Evolutionary conservation across 2,888 invertebrate species (phyloP), one percentile per base, ranked within the genome.

Genomic region (Tolmerus cingulatus): DNA sequence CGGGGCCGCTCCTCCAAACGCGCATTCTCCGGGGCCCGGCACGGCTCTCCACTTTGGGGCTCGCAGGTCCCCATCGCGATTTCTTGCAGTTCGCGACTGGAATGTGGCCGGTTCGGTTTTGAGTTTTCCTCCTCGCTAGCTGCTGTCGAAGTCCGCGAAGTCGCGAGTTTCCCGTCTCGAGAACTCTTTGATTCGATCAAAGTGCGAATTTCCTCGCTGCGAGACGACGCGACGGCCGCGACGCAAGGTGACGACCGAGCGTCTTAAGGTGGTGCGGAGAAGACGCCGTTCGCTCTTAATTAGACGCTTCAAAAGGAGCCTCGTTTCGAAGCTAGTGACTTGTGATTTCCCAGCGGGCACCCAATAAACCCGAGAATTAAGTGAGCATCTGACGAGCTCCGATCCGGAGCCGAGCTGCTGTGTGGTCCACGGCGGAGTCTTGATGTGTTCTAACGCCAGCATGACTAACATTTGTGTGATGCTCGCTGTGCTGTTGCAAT

Each of bases 51-150:
- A 84, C 57, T 4, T 66, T 74, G 46, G 43, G 43, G 74, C 43
- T 37, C 27, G 37, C 43, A 27, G 27, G 74, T 66, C 46, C 85
- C 27, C 74, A 43, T 74, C 19, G n/a, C 43, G 74, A n/a, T 37
- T 66, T 66, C 27, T 40, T 82, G 51, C 74, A 87, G 87, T 87
- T 76, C 43, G 37, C 14, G 76, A 16, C 37, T 84, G 87, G 84
- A 74, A 77, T 87, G 76, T 82, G 76, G 34, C 84, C 57, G 76
- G 84, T 84, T 82, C 43, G 57, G 82, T 84, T 76, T 23, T 27
- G 23, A 66, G 1, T 16, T 46, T 14, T 55, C 40, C 4, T 55
- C 55, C 8, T 30, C 74, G 76, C 8, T 27, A 9, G n/a, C 19
- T 9, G 23, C 82, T 14, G 57, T 57, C 82, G 19, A 37, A 37